These are phyloP conservation scores for Adineta ricciae DNA, from an alignment of 2,888 invertebrate species.

Conservation along the genomic window DNA sequence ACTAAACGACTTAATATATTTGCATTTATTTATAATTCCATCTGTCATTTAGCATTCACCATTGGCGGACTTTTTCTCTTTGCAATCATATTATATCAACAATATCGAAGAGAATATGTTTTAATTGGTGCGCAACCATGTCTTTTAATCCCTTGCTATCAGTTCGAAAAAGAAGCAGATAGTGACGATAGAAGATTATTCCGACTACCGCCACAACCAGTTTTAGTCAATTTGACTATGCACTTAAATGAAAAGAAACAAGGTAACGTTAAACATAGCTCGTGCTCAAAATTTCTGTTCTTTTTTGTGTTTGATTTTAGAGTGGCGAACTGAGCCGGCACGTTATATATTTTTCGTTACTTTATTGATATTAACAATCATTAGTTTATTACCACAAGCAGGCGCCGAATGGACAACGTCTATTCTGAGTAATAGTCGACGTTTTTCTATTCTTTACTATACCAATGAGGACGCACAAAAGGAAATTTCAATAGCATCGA, in stretches of 20 bases:
- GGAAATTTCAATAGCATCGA: neutral
- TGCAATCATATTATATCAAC: neutral
- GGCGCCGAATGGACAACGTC: neutral
- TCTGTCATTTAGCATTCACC: conserved; percentile 14
- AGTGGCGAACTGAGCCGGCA: neutral
- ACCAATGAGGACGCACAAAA: neutral
- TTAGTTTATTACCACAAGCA: conserved; percentile 14
- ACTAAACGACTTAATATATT: neutral
- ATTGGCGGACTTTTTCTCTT: neutral
- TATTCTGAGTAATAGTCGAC: neutral
- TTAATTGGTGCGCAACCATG: neutral
- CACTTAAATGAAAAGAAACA: neutral
- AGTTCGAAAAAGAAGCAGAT: neutral
- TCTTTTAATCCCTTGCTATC: neutral
- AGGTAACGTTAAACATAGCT: too few relatives aligned
- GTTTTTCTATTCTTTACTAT: neutral
- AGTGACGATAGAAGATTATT: neutral
- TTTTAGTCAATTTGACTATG: neutral
- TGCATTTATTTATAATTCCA: neutral
- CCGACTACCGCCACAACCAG: neutral
- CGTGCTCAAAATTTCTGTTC: too few relatives aligned
- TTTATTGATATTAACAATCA: conserved; percentile 13
- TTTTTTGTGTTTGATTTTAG: neutral
- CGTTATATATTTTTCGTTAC: conserved; percentile 13
- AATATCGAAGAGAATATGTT: neutral